Evolutionary conservation across 2,113 vertebrate genomes (phyloP).

Genomic region (Phaethon lepturus): DNA sequence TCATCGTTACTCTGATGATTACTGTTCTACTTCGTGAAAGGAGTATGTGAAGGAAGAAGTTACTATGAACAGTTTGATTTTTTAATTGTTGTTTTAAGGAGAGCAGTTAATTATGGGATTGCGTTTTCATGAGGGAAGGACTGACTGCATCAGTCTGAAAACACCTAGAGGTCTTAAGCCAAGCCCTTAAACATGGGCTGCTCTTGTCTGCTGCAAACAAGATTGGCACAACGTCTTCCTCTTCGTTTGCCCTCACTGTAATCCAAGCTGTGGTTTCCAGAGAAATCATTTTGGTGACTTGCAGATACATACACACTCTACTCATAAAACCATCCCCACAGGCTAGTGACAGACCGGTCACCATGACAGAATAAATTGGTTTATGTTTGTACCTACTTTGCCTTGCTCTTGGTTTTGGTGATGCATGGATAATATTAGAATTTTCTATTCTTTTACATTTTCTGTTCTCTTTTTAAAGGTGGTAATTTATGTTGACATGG

Average conservation of each 20-base stretch:
- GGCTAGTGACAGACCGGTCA: not conserved
- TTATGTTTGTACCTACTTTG: conserved; percentile 2
- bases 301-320: not conserved
- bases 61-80: not conserved
- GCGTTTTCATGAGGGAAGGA: not conserved
- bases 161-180: not conserved
- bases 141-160: not conserved
- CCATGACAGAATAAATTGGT: not conserved
- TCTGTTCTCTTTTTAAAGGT: not conserved
- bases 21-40: not conserved
- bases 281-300: conserved; percentile 32
- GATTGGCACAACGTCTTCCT: conserved; percentile 18
- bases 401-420: conserved; percentile 9
- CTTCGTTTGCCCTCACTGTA: conserved; percentile 23
- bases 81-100: not conserved
- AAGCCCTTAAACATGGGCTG: not conserved
- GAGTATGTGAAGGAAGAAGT: not conserved
- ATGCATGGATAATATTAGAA: not conserved
- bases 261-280: conserved; percentile 36
- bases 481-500: not conserved
- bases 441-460: conserved; percentile 4
- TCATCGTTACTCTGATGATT: accelerated
- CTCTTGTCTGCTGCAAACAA: not conserved
- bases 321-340: not conserved
- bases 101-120: not conserved